phyloP scores from a whole-genome alignment of 2,888 invertebrate species.

The Drosophila lacicola region DNA sequence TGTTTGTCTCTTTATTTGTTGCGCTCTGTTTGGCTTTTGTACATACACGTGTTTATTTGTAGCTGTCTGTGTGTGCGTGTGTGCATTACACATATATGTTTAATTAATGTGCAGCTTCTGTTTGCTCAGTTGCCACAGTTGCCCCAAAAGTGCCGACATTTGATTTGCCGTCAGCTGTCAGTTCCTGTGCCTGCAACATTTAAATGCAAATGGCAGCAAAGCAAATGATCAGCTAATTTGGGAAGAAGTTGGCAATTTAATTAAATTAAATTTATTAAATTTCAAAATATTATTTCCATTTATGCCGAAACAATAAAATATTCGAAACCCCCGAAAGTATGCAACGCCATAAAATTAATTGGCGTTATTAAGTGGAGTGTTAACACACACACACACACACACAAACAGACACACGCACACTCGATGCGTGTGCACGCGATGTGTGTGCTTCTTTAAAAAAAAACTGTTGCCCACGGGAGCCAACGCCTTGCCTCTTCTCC shows the following conservation, averaged over 20 bases:
- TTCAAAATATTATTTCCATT: neutral
- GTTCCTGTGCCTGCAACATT: constrained; percentile 37
- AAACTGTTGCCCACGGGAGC: constrained; percentile 18
- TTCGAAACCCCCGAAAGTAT: constrained; percentile 12
- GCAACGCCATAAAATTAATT: constrained; percentile 55
- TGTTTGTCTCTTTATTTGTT: constrained; percentile 74
- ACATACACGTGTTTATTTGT: constrained; percentile 52
- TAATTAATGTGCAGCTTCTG: constrained; percentile 71
- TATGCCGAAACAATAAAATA: neutral
- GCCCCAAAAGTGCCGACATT: constrained; percentile 50
- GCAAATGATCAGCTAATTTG: constrained; percentile 60
- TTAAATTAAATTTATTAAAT: constrained; percentile 11
- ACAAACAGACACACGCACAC: constrained; percentile 9
- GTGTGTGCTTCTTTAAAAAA: constrained; percentile 13
- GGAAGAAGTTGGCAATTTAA: neutral
- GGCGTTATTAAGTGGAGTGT: constrained; percentile 57
- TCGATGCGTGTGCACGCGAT: constrained; percentile 22
- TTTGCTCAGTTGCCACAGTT: constrained; percentile 38
- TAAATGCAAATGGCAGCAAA: constrained; percentile 48
- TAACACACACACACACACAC: constrained; percentile 12
- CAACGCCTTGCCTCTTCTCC: constrained; percentile 4
- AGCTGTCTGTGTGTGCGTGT: constrained; percentile 13
- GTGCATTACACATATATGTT: constrained; percentile 67
- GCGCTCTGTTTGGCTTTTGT: constrained; percentile 71
- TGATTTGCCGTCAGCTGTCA: constrained; percentile 45